Evolutionary conservation across 2,797 vertebrate species (phyloP), one percentile per base, ranked within the genome.

Genomic region (Etheostoma nigrum): DNA sequence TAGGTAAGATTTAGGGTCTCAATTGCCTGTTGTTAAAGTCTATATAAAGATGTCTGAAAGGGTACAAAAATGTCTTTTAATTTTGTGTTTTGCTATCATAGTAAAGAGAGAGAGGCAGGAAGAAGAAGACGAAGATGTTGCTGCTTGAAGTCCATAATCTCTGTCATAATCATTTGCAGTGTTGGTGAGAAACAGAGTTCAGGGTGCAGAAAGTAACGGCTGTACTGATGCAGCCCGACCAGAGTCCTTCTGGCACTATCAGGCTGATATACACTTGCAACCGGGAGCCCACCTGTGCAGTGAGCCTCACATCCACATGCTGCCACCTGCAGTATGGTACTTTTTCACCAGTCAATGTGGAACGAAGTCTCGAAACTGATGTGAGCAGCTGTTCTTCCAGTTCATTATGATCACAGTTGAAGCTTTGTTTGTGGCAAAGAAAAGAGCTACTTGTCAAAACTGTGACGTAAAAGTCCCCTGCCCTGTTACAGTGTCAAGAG

Each of bases 361-460:
- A 67, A 84, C 72, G 55, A 81, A 78, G 87, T 82, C 78, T 86
- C 44, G 45, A 72, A 85, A 84, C 87, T 76, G 86, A 89, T 82
- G 81, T 66, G 78, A 91, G 83, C 91, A 91, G 86, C 90, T 88
- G 87, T 88, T 88, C 85, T 78, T 63, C 87, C 84, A 87, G 79
- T 90, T 85, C 75, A 87, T 86, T 84, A 77, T 79, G 81, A 84
- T 63, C 89, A 94, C 90, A 93, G 89, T 88, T 2, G 60, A 70
- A 83, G 84, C 91, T 93, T 93, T 92, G 92, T 94, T 86, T 49
- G 21, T n/a, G 11, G 62, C 19, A 70, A 87, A 87, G 85, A 91
- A 91, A 92, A 91, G 91, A 76, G 76, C 78, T 87, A 42, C 82
- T 91, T 92, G 88, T 91, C 84, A 86, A 82, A 86, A 78, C 21